phyloP scores from a whole-genome alignment of 2,113 vertebrate species.

The Bagarius yarrelli region DNA sequence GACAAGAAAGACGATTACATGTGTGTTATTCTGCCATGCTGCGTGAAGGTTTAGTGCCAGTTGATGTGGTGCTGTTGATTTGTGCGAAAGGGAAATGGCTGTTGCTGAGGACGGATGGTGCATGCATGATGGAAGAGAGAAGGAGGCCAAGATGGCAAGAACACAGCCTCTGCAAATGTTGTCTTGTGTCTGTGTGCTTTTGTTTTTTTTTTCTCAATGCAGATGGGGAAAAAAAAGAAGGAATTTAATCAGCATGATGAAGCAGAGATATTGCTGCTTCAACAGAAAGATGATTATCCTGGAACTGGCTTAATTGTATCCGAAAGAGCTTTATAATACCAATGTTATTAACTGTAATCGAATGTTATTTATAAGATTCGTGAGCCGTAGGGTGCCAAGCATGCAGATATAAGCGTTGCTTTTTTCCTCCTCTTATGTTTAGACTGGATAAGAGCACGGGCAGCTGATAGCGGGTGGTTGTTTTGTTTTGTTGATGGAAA shows the following conservation, averaged over 20 bases:
- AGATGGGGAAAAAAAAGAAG: constrained; percentile 34
- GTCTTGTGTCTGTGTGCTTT: constrained; percentile 42
- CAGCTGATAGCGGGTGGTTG: constrained; percentile 9
- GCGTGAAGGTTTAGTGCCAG: constrained; percentile 49
- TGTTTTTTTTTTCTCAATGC: constrained; percentile 53
- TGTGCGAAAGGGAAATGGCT: constrained; percentile 49
- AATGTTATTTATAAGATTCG: background rate
- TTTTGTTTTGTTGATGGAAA: constrained; percentile 28
- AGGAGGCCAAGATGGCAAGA: constrained; percentile 64
- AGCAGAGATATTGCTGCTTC: constrained; percentile 30
- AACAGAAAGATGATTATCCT: constrained; percentile 22
- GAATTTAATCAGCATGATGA: constrained; percentile 36
- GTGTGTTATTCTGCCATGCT: constrained; percentile 43
- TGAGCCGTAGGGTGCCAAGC: background rate
- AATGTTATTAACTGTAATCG: constrained; percentile 2
- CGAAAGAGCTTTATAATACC: background rate
- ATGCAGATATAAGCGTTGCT: constrained; percentile 7
- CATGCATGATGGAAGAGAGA: constrained; percentile 55
- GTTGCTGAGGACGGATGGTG: constrained; percentile 56
- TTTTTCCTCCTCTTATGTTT: constrained; percentile 9
- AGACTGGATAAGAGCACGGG: background rate
- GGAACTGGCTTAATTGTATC: background rate
- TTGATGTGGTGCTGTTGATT: constrained; percentile 46
- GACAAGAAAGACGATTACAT: constrained; percentile 45
- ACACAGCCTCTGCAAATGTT: constrained; percentile 57